phyloP scores from a whole-genome alignment of 2,113 vertebrate species.

The Grus americana region DNA sequence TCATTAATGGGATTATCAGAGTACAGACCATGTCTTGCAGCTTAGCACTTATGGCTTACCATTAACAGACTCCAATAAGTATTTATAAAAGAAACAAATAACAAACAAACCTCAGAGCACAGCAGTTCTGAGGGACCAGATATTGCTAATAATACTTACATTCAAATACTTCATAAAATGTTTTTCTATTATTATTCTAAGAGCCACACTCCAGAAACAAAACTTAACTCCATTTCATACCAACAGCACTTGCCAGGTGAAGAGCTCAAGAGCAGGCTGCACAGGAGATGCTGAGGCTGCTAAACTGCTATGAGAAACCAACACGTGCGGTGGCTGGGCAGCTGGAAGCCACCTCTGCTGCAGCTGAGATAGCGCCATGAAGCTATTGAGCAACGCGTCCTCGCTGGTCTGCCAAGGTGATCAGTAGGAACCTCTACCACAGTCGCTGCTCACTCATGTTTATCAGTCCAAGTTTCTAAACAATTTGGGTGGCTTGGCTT shows the following conservation, averaged over 20 bases:
- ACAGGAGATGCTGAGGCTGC: neutral
- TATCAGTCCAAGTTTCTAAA: neutral
- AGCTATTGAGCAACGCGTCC: neutral
- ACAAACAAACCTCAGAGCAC: neutral
- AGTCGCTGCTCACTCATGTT: neutral
- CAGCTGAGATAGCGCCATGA: neutral
- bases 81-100: neutral
- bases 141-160: neutral
- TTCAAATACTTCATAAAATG: neutral
- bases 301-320: neutral
- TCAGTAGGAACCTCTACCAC: fast-evolving
- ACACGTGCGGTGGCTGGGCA: neutral
- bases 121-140: neutral
- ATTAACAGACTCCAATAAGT: neutral
- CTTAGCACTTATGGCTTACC: neutral
- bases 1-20: neutral
- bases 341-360: neutral
- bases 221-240: neutral
- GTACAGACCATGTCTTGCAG: neutral
- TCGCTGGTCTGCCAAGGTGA: fast-evolving
- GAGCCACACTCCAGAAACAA: neutral
- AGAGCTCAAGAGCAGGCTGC: neutral
- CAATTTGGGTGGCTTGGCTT: neutral
- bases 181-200: neutral
- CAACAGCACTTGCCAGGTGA: neutral